Evolutionary conservation across 2,797 vertebrate species (phyloP).

Genomic region (Trematomus bernacchii): DNA sequence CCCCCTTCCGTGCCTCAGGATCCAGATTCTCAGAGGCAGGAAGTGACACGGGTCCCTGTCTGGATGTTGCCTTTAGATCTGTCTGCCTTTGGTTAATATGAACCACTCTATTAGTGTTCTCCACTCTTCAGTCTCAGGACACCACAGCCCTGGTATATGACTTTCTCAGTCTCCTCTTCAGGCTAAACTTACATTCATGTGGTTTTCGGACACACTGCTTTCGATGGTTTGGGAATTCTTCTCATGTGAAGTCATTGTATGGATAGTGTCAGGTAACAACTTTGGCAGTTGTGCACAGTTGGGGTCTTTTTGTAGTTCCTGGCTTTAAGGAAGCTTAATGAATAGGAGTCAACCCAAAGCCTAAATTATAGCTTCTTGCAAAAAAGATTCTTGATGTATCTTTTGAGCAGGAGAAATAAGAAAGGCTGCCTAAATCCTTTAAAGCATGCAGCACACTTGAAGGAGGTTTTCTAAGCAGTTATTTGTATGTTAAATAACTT

Average conservation of each 20-base stretch:
- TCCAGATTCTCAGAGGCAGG: conserved; percentile 58
- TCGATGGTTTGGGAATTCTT: conserved; percentile 73
- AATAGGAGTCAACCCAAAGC: conserved; percentile 61
- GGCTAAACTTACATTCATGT: conserved; percentile 46
- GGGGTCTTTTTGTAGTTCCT: conserved; percentile 53
- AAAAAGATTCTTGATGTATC: conserved; percentile 65
- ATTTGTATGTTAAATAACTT: conserved; percentile 40
- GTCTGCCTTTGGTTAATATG: conserved; percentile 59
- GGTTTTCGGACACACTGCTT: conserved; percentile 49
- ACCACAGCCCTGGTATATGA: conserved; percentile 25
- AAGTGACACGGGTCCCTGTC: conserved; percentile 62
- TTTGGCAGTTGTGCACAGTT: conserved; percentile 59
- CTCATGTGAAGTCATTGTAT: conserved; percentile 78
- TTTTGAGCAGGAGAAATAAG: conserved; percentile 51
- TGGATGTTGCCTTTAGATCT: conserved; percentile 52
- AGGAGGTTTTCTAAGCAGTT: conserved; percentile 27
- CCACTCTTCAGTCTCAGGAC: conserved; percentile 22
- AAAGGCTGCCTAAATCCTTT: conserved; percentile 37
- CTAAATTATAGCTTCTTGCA: conserved; percentile 71
- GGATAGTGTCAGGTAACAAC: conserved; percentile 78
- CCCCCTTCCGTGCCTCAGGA: conserved; percentile 29
- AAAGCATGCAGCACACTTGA: conserved; percentile 43
- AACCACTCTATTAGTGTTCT: conserved; percentile 41
- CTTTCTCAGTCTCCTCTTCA: conserved; percentile 51
- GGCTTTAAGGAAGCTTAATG: conserved; percentile 56